Percentiles rank a stretch among this genome's conserved stretches.
phyloP scores from a whole-genome alignment of 2,888 invertebrate genomes.

The Thereva nobilitata region DNA sequence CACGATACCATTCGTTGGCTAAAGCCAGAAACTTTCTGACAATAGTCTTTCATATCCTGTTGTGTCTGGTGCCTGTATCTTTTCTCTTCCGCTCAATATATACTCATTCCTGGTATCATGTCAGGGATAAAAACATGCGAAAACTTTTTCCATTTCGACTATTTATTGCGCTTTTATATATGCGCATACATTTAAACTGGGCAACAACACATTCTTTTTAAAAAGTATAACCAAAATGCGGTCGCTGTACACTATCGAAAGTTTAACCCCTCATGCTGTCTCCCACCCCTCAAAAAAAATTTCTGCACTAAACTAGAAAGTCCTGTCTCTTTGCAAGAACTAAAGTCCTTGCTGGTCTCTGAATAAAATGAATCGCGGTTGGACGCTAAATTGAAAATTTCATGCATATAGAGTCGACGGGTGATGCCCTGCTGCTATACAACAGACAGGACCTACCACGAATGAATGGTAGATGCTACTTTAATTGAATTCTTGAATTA shows the following conservation, averaged over 20 bases:
- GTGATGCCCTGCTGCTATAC: no score
- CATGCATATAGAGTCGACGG: conserved; percentile 6
- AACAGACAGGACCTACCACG: no score
- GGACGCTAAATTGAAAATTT: conserved; percentile 31
- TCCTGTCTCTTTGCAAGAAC: conserved; percentile 6
- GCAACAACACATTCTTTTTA: background rate
- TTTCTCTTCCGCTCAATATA: conserved; percentile 33
- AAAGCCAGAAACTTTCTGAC: conserved; percentile 20
- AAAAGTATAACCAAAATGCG: no score
- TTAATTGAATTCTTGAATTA: no score
- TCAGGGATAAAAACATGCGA: conserved; percentile 26
- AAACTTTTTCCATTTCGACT: conserved; percentile 32
- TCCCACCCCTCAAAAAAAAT: background rate
- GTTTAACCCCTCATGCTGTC: background rate
- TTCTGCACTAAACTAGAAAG: conserved; percentile 9
- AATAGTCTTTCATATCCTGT: conserved; percentile 32
- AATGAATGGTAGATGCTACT: no score
- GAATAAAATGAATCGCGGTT: conserved; percentile 29
- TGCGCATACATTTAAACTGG: conserved; percentile 24
- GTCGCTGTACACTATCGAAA: background rate
- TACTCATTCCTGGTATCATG: conserved; percentile 7
- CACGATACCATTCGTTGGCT: background rate
- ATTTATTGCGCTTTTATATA: conserved; percentile 34
- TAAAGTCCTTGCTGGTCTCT: background rate
- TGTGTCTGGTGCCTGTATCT: conserved; percentile 25